phyloP scores from a whole-genome alignment of 2,113 vertebrate genomes.

The Myotis davidii region DNA sequence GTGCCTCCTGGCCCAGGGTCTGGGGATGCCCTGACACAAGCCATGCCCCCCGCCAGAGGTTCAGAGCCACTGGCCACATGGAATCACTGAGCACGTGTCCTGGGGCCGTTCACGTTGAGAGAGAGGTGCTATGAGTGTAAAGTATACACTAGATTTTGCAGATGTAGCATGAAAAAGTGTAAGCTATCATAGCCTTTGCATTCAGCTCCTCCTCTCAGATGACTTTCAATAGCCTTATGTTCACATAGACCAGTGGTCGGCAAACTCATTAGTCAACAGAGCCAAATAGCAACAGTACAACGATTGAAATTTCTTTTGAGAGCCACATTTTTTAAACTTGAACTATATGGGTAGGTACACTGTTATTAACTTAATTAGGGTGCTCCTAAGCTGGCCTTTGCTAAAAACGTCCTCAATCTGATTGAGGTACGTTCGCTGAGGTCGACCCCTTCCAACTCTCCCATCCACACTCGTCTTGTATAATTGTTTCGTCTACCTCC shows the following conservation, averaged over 20 bases:
- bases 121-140: background rate
- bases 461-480: too few relatives aligned
- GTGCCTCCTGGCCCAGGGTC: accelerated
- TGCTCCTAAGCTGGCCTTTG: too few relatives aligned
- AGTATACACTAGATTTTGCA: background rate
- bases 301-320: too few relatives aligned
- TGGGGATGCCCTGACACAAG: background rate
- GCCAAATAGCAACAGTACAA: too few relatives aligned
- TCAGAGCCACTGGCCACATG: background rate
- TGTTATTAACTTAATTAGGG: too few relatives aligned
- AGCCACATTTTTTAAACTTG: too few relatives aligned
- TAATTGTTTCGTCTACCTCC: too few relatives aligned
- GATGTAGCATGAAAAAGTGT: background rate
- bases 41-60: background rate
- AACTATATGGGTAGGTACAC: too few relatives aligned
- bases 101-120: background rate
- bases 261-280: too few relatives aligned
- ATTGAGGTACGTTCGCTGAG: too few relatives aligned
- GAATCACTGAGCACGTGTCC: accelerated
- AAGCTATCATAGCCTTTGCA: background rate
- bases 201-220: background rate
- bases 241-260: background rate
- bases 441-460: too few relatives aligned
- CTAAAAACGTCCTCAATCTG: too few relatives aligned
- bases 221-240: background rate